phyloP scores from a whole-genome alignment of 2,888 invertebrate species.

The Elgonia sp. region DNA sequence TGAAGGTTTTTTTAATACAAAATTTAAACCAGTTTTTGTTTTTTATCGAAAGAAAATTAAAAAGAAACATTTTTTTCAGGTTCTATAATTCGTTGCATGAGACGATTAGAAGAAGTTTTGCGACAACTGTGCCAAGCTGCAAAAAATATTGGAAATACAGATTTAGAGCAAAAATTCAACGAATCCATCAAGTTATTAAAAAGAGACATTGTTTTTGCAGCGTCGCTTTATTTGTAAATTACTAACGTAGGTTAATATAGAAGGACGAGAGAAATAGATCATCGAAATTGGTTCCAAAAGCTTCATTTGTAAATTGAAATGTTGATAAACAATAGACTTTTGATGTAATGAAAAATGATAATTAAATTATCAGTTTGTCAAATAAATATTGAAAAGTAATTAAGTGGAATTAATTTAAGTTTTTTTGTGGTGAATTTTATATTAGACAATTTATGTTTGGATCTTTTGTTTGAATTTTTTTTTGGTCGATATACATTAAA shows the following conservation, averaged over 20 bases:
- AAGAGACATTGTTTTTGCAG: conserved; percentile 99
- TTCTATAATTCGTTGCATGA: conserved; percentile 96
- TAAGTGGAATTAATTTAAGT: no score
- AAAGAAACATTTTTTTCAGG: no score
- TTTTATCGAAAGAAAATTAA: no score
- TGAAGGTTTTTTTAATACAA: no score
- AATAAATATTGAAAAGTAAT: no score
- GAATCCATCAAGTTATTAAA: conserved; percentile 97
- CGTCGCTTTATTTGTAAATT: conserved; percentile 88
- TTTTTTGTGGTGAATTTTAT: no score
- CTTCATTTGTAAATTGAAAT: not conserved
- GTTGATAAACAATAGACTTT: no score
- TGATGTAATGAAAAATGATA: no score
- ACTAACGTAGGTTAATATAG: not conserved
- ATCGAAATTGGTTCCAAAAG: not conserved
- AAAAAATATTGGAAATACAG: conserved; percentile 98
- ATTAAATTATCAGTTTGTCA: not conserved
- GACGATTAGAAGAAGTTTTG: conserved; percentile 97
- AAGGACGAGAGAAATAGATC: not conserved
- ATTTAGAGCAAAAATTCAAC: conserved; percentile 97
- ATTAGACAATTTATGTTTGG: no score
- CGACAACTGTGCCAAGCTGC: conserved; percentile 98
- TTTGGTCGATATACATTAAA: no score
- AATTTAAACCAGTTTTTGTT: no score
- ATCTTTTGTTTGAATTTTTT: no score